Conservation (phyloP, 2,888 invertebrate genomes). For the Ectobius pallidus region DNA sequence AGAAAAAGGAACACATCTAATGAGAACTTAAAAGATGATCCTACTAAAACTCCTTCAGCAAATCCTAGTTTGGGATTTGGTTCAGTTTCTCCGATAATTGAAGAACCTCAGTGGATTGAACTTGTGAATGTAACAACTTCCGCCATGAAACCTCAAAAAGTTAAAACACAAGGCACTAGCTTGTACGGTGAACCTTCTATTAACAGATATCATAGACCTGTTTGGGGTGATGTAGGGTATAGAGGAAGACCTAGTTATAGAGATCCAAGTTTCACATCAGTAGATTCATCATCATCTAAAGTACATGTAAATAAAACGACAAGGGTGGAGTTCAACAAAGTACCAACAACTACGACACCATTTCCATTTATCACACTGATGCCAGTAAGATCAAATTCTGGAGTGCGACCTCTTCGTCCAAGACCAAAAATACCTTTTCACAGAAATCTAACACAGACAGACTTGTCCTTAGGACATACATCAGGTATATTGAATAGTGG, state of each 20-base stretch:
- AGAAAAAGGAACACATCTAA: not conserved
- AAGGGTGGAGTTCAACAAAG: not conserved
- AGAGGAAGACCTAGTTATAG: not conserved
- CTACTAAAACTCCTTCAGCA: not conserved
- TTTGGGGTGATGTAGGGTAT: not conserved
- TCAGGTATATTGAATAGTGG: no score
- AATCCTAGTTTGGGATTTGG: not conserved
- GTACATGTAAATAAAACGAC: not conserved
- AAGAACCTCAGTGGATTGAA: constrained; percentile 7
- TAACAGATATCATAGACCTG: not conserved
- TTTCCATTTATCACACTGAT: constrained; percentile 65
- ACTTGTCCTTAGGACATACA: no score
- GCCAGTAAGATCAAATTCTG: constrained; percentile 81
- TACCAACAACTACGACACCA: not conserved
- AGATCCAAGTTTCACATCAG: not conserved
- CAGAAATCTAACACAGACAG: no score
- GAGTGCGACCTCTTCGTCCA: constrained; percentile 72
- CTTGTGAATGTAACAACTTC: not conserved
- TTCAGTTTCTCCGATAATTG: not conserved
- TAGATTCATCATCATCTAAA: not conserved
- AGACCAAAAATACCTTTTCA: constrained; percentile 58
- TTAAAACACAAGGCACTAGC: not conserved
- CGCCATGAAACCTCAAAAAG: not conserved
- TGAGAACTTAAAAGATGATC: not conserved
- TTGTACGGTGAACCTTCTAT: not conserved